Base-by-base conservation (phyloP, 1,140 invertebrate genomes). In the Tetramorium alpestre region DNA sequence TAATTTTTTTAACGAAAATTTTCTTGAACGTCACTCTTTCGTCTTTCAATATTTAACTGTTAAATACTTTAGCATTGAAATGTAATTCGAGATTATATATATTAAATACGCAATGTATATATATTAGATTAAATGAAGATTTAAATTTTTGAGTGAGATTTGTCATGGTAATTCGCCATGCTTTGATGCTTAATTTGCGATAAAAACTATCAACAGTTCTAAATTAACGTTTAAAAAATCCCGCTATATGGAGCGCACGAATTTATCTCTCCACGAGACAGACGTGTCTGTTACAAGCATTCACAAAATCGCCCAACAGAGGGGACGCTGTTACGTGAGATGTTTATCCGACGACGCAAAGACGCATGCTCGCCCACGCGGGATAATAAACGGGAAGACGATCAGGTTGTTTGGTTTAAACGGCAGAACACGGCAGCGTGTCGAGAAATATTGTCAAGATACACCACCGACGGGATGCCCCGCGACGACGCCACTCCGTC, bases 371-470 rank as follows among this genome's bases (percentile, higher is more conserved):
- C 80, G 54, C 80, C 41, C 47, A 60, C 80, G 76, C 75, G 49
- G 6, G 62, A 81, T 80, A 81, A 65, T 67, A 80, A 80, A 80
- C 64, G 41, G 41, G n/a, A 67, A 58, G 62, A 67, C 75, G 62
- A 56, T 6, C 41, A 28, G 41, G 13, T 38, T 84, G 69, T 84
- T 84, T 62, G 69, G 54, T 38, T 72, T 75, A 84, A 80, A 18
- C 41, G 80, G 18, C 67, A 28, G 38, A 72, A 47, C 78, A 56
- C 41, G 69, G 13, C 41, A 10, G 80, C 54, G 67, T 60, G 69
- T 84, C 75, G 58, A 75, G 72, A 84, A 84, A 84, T 62, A 75
- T 84, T 75, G 69, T 84, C 80, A 62, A 75, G 69, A 73, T 49
- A 84, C 41, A 13, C 60, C 49, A 8, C 6, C 25, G 38, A 38